These are phyloP conservation scores for Lepilemur ruficaudatus DNA, from an alignment of 2,797 vertebrate genomes.

Conservation along the genomic window DNA sequence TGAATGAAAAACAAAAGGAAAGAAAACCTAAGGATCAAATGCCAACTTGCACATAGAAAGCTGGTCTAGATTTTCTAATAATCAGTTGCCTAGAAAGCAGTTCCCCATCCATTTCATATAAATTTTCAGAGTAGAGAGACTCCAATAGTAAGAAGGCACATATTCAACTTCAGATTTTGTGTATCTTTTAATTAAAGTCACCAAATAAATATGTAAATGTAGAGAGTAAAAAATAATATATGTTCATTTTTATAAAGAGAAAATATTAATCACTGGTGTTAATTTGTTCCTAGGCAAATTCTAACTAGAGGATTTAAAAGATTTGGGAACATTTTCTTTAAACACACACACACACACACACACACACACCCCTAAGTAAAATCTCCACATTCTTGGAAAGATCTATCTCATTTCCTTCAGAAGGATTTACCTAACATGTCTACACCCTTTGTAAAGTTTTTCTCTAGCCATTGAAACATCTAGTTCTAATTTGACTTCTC, in stretches of 20 bases:
- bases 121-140: constrained; percentile 2
- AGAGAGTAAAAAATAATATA: constrained; percentile 23
- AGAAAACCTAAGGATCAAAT: constrained; percentile 39
- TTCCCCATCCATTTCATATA: background rate
- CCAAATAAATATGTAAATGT: background rate
- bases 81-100: constrained; percentile 30
- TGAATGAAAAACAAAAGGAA: constrained; percentile 41
- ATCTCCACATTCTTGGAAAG: background rate
- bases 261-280: background rate
- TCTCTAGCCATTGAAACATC: constrained; percentile 5
- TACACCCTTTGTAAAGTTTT: background rate
- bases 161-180: background rate
- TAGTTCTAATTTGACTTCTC: background rate
- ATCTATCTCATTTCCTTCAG: background rate
- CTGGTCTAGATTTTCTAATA: constrained; percentile 44
- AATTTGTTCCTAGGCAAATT: constrained; percentile 25
- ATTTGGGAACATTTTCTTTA: background rate
- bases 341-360: background rate
- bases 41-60: constrained; percentile 21
- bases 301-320: constrained; percentile 2
- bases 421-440: background rate
- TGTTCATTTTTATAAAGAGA: background rate
- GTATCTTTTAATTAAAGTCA: constrained; percentile 3
- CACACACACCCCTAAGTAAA: background rate
- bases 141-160: background rate